These are phyloP conservation scores for Karalla daura DNA, from an alignment of 2,797 vertebrate species.

Conservation along the genomic window DNA sequence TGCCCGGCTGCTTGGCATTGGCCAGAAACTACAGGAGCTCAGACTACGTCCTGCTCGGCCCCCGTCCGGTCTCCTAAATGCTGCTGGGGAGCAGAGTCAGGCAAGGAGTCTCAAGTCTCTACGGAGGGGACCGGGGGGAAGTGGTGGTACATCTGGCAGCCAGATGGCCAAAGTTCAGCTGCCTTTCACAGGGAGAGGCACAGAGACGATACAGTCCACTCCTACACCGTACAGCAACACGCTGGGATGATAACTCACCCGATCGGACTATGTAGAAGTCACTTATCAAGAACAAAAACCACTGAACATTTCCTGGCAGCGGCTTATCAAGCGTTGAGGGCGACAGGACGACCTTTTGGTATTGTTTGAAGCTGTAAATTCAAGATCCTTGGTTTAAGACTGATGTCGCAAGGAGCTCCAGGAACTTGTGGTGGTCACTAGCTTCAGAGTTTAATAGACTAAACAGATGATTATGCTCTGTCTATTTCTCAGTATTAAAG, in stretches of 20 bases:
- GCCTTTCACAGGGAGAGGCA: conserved; percentile 58
- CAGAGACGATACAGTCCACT: conserved; percentile 54
- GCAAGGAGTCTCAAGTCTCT: conserved; percentile 54
- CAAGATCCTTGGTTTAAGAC: not conserved
- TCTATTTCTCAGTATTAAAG: not conserved
- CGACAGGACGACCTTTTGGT: not conserved
- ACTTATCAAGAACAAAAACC: not conserved
- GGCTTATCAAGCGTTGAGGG: not conserved
- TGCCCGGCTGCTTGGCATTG: conserved; percentile 60
- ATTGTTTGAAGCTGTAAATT: not conserved
- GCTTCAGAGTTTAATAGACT: not conserved
- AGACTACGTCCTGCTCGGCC: conserved; percentile 29
- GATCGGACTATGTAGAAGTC: not conserved
- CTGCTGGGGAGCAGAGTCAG: conserved; percentile 48
- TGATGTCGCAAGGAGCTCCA: not conserved
- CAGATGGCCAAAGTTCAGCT: conserved; percentile 75
- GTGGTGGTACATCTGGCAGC: conserved; percentile 78
- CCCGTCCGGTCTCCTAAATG: conserved; percentile 43
- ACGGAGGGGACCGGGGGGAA: conserved; percentile 54
- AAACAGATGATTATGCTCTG: not conserved
- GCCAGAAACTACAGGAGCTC: conserved; percentile 24
- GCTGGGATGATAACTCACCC: conserved; percentile 7
- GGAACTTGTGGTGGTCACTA: not conserved
- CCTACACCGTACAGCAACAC: conserved; percentile 19
- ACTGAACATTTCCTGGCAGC: not conserved